Base-by-base conservation (phyloP, 2,797 vertebrate species). In the Miichthys miiuy region DNA sequence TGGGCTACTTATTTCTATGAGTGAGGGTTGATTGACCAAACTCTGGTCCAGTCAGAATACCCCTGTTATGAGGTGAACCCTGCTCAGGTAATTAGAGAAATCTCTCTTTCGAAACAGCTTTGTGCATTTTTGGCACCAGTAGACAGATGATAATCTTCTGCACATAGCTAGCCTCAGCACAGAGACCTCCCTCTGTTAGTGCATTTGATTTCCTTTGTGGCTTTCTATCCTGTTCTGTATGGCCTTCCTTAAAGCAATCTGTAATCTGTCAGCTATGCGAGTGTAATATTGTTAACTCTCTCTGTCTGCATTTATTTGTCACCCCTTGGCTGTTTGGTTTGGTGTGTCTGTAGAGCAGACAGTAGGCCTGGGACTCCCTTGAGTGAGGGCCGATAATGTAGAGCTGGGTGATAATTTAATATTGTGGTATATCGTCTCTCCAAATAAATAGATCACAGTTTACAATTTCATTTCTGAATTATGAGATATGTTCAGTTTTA, bases 101-200 rank as follows among this genome's bases (percentile, higher is more conserved):
- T 93, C 85, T 91, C 76, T 79, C 77, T 72, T 75, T 79, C 1
- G 25, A 88, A 91, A 90, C 86, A 89, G 79, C 83, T 70, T 84
- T 86, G 74, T 87, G 81, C 75, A 83, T 89, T 90, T 93, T 91
- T 94, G 91, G 92, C 90, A 85, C 66, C 34, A 55, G 65, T 34
- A 66, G 78, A 81, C 81, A 89, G 87, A 93, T 92, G 90, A 81
- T 82, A 92, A 90, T 91, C 89, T 87, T 58, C 17, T 76, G 65
- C 77, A 79, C 81, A 82, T 79, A 82, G 72, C 87, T 55, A 67
- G 66, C 68, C 68, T 72, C 68, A 65, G 73, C 72, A 74, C 48
- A 84, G 77, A 91, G 85, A 87, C 60, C 56, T 76, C 79, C 75
- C 77, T 80, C 57, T 82, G 78, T 72, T 83, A 56, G 75, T 86